Conservation (phyloP, 2,797 vertebrate species). For the Champsocephalus gunnari region DNA sequence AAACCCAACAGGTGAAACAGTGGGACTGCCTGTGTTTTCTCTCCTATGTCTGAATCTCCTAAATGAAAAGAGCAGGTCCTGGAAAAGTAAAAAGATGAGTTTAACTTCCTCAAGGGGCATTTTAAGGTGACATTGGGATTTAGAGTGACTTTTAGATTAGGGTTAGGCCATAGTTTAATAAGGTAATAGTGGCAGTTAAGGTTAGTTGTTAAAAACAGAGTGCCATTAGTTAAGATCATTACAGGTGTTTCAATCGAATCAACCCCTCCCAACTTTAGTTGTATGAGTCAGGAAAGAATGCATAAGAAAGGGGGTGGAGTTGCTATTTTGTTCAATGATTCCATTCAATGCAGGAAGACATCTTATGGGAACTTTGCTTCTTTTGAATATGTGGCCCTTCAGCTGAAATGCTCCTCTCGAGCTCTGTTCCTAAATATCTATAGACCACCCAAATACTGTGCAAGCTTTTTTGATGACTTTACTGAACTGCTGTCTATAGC, state of each 20-base stretch:
- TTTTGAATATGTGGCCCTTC: too few species aligned
- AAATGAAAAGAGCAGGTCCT: neutral
- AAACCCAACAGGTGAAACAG: constrained; percentile 4
- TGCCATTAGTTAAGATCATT: neutral
- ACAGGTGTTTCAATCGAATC: neutral
- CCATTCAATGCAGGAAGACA: too few species aligned
- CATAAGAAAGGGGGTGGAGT: too few species aligned
- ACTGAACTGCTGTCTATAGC: too few species aligned
- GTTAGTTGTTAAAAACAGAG: neutral
- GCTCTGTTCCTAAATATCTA: too few species aligned
- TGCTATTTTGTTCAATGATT: too few species aligned
- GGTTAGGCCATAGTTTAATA: neutral
- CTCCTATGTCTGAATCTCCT: neutral
- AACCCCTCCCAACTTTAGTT: too few species aligned
- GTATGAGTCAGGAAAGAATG: too few species aligned
- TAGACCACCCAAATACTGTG: too few species aligned
- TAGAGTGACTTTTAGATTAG: neutral
- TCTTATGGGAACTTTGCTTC: too few species aligned
- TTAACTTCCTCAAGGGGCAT: neutral
- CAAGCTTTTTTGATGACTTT: too few species aligned
- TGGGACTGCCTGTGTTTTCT: neutral
- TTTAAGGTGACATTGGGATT: neutral
- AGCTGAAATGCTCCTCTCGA: too few species aligned
- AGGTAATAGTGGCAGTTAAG: neutral
- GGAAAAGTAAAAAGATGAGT: neutral